Evolutionary conservation across 2,113 vertebrate genomes (phyloP).

Genomic region (Oncorhynchus masou): DNA sequence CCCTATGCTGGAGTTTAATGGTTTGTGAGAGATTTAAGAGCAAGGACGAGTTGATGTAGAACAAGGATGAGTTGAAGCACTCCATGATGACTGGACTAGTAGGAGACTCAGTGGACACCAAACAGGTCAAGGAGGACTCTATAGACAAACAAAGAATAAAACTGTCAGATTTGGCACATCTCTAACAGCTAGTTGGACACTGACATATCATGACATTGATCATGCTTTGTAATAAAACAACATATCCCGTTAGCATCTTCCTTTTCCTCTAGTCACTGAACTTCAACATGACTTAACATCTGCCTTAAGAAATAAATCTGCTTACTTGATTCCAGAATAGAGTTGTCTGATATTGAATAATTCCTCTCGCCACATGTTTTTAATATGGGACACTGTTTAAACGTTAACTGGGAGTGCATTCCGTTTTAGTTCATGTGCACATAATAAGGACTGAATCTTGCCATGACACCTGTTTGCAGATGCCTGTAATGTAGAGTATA

Average conservation of each 20-base stretch:
- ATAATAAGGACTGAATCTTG: background rate
- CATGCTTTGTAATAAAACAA: too few species aligned
- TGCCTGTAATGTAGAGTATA: background rate
- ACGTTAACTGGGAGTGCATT: background rate
- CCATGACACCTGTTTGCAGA: background rate
- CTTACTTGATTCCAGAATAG: background rate
- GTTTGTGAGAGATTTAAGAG: constrained; percentile 44
- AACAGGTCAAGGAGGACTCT: constrained; percentile 12
- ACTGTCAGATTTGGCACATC: background rate
- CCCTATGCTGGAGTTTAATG: constrained; percentile 25
- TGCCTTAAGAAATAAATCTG: background rate
- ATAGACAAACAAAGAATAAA: background rate
- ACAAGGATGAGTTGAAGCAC: constrained; percentile 50
- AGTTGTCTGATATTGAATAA: background rate
- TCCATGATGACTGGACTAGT: constrained; percentile 41
- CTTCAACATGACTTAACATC: background rate
- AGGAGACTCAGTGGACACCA: background rate
- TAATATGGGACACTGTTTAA: background rate
- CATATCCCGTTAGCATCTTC: background rate
- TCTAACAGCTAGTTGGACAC: background rate
- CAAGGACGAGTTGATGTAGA: constrained; percentile 53
- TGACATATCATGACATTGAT: background rate
- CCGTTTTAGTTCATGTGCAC: background rate
- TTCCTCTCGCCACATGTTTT: background rate
- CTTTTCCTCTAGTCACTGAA: background rate